A percentile compares a stretch with the other conserved stretches of the same genome.
phyloP scores from a whole-genome alignment of 2,888 invertebrate genomes.

The Phortica okadai region DNA sequence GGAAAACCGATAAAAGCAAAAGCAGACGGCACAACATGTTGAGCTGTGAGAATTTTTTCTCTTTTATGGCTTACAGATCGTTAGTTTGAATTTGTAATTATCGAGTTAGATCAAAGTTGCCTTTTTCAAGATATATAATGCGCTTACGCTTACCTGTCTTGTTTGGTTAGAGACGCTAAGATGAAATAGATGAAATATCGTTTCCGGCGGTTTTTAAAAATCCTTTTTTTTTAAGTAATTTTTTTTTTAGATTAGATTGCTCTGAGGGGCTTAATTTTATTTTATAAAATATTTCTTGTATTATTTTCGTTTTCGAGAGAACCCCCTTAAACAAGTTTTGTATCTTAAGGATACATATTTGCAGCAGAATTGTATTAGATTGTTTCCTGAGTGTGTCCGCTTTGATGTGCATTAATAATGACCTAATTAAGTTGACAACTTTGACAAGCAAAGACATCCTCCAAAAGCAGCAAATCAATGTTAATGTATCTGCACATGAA shows the following conservation, averaged over 20 bases:
- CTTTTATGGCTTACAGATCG: neutral
- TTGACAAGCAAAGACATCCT: too few relatives aligned
- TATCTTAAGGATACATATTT: neutral
- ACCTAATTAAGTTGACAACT: neutral
- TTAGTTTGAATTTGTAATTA: conserved; percentile 26
- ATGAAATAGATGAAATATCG: conserved; percentile 16
- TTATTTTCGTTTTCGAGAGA: too few relatives aligned
- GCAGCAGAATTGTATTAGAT: neutral
- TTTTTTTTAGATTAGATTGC: neutral
- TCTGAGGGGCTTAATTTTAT: neutral
- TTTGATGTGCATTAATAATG: neutral
- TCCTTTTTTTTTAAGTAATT: neutral
- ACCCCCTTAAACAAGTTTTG: too few relatives aligned
- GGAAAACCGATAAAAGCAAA: neutral
- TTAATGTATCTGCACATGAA: neutral
- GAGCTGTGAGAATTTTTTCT: conserved; percentile 3
- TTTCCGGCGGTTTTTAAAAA: conserved; percentile 1
- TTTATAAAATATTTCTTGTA: neutral
- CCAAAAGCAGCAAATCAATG: too few relatives aligned
- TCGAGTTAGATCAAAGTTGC: conserved; percentile 2
- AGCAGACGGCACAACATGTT: neutral
- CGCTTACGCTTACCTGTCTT: conserved; percentile 8
- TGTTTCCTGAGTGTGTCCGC: too few relatives aligned
- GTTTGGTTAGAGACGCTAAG: neutral
- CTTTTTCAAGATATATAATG: neutral